Evolutionary conservation across 2,113 vertebrate species (phyloP), one percentile per base, ranked within the genome.

Genomic region (Lamprologus lemairii): DNA sequence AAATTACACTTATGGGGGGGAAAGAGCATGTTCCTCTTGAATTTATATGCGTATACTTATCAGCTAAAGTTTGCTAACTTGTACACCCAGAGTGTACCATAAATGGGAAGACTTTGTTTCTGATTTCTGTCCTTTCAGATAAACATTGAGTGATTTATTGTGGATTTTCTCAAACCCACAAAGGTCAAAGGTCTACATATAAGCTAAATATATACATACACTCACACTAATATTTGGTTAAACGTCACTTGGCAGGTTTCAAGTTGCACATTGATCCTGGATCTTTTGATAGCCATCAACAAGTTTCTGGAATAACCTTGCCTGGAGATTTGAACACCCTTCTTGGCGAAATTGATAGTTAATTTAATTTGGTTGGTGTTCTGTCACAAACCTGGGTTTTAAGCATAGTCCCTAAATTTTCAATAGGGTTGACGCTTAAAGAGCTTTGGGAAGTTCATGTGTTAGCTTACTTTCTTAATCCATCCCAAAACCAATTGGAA

Each of bases 1-100:
- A n/a, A n/a, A n/a, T n/a, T n/a, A n/a, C n/a, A n/a, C n/a, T n/a
- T 19, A 33, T 19, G 0, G 16, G 9, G 5, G 9, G 0, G 0
- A 60, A 33, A 0, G 16, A 63, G 0, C 0, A 2, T 11, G 31
- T 2, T 35, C 58, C 58, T 63, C 58, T 63, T 1, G 16, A 63
- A 63, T 63, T 42, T 71, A 71, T 16, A 71, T 14, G 37, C 0
- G 2, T 42, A 42, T 0, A 23, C 37, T 71, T 23, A 71, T 71
- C 65, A 71, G 65, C 65, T 71, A 42, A 71, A 9, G n/a, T 71
- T 71, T 42, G 13, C n/a, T 71, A 42, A 71, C 65, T 16, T 71
- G n/a, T 71, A 71, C 65, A 71, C 7, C 8, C 33, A 21, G 33
- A n/a, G 65, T 42, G n/a, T 23, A 42, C n/a, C 37, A 71, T 71